Conservation (phyloP, 2,888 invertebrate genomes). For the Dryadula phaetusa region DNA sequence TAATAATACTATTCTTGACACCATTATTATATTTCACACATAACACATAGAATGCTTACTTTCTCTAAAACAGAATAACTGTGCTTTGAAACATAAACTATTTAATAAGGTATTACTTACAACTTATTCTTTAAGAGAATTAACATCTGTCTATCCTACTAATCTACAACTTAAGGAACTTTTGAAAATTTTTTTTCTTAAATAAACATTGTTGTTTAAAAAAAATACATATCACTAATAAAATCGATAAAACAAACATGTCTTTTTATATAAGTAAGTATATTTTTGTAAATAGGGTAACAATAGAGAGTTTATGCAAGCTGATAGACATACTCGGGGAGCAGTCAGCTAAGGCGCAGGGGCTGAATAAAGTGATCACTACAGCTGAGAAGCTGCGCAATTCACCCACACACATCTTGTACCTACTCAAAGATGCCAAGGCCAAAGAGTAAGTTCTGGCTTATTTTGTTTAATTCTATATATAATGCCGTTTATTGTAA, state of each 20-base stretch:
- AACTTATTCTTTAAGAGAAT: not conserved
- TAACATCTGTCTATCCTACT: too few relatives aligned
- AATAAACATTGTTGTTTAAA: too few relatives aligned
- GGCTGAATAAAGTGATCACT: slow-evolving; percentile 89
- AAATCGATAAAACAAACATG: too few relatives aligned
- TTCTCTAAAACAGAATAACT: slow-evolving; percentile 2
- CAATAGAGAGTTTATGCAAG: slow-evolving; percentile 69
- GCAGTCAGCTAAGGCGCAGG: slow-evolving; percentile 90
- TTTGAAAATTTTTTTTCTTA: too few relatives aligned
- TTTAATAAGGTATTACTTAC: not conserved
- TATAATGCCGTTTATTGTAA: not conserved
- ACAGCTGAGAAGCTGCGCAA: slow-evolving; percentile 86
- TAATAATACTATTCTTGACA: slow-evolving; percentile 6
- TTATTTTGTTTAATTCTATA: not conserved
- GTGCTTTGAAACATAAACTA: not conserved
- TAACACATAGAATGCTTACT: not conserved
- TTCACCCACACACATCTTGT: slow-evolving; percentile 77
- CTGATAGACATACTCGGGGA: slow-evolving; percentile 89
- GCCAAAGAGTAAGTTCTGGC: slow-evolving; percentile 58
- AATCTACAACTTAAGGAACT: too few relatives aligned
- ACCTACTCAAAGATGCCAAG: slow-evolving; percentile 60
- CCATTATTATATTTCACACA: not conserved
- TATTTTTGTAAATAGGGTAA: slow-evolving; percentile 50
- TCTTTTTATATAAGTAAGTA: not conserved
- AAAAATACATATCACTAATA: too few relatives aligned